phyloP scores from a whole-genome alignment of 2,113 vertebrate species.

The Dipodomys ordii region DNA sequence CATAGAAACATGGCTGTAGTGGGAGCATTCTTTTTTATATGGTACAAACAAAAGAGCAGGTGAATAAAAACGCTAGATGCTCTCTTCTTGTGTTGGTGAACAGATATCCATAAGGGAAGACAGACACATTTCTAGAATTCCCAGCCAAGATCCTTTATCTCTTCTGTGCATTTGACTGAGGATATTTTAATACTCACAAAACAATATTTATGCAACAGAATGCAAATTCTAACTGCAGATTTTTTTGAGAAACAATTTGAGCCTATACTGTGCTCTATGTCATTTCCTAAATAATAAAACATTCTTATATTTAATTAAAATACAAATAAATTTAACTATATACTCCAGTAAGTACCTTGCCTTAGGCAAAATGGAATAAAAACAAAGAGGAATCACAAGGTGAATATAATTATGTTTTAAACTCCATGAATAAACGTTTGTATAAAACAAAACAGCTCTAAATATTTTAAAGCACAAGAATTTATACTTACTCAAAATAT shows the following conservation, averaged over 20 bases:
- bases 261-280: not conserved
- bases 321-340: not conserved
- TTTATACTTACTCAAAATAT: not conserved
- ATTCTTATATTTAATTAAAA: not conserved
- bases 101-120: too few relatives aligned
- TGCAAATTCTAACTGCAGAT: not conserved
- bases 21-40: not conserved
- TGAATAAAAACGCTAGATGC: too few relatives aligned
- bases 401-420: not conserved
- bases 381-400: not conserved
- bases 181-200: not conserved
- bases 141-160: too few relatives aligned
- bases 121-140: not conserved
- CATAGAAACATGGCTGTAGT: not conserved
- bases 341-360: not conserved
- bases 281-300: not conserved
- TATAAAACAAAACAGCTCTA: not conserved
- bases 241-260: too few relatives aligned
- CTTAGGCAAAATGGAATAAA: not conserved
- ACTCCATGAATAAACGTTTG: not conserved
- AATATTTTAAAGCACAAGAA: not conserved
- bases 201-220: not conserved
- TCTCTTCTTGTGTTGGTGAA: not conserved
- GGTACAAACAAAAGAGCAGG: not conserved
- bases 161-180: too few relatives aligned